Base-by-base conservation (phyloP, 2,113 vertebrate species). In the Corythaixoides concolor region DNA sequence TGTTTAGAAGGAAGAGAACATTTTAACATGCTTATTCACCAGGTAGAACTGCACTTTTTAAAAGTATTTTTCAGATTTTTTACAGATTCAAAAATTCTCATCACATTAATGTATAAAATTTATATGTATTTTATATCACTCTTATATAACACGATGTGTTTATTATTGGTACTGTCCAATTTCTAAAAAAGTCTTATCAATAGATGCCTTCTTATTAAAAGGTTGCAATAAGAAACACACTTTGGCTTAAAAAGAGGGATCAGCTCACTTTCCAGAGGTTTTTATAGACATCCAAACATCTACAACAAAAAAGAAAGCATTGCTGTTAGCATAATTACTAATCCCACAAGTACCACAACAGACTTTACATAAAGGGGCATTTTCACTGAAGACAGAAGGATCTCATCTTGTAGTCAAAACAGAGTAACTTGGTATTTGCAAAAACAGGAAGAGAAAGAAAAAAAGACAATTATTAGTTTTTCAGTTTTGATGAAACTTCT, bases 241-340 rank as follows among this genome's bases (percentile, higher is more conserved):
- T 94, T 77, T 60, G 37, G 68, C 50, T 95, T 93, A 92, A 96
- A 97, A 96, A 97, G 72, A 70, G 27, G 5, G 9, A 96, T 89
- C 73, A 74, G 47, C 94, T 97, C 77, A 39, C 88, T 88, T 91
- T 52, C 21, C 24, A n/a, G 62, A 72, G 80, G 1, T 12, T 95
- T 96, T 85, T 74, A 43, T 23, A 74, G 72, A 89, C 79, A 92
- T 62, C 47, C 58, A 96, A 84, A 88, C 26, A 91, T 17, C 47
- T 50, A 43, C 19, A 74, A 62, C 22, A 67, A 56, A 21, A 55
- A 73, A 27, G 93, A 82, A 35, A 2, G n/a, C n/a, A 77, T 21
- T 35, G 28, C 78, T 77, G 37, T 76, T 64, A 59, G 47, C 15
- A 39, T 28, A 84, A 55, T 56, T 82, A 45, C 45, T 89, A 53